These are phyloP conservation scores for Zapus hudsonius DNA, from an alignment of 2,113 vertebrate species.

Conservation along the genomic window DNA sequence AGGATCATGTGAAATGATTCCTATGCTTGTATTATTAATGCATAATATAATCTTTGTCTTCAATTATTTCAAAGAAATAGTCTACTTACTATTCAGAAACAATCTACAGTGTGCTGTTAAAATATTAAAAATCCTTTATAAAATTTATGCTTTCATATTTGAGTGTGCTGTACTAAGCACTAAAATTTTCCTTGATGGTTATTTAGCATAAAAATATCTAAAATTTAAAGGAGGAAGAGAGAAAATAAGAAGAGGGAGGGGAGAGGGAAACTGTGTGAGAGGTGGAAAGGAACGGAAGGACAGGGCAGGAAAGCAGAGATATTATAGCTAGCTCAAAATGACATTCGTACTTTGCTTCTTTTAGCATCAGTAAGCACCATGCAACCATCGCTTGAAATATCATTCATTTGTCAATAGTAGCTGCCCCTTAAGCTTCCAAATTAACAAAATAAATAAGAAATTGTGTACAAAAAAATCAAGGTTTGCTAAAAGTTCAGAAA, in stretches of 20 bases:
- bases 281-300: too few relatives aligned
- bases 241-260: not conserved
- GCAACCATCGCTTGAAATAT: not conserved
- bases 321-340: not conserved
- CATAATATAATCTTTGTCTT: not conserved
- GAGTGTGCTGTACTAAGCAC: not conserved
- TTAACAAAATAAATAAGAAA: not conserved
- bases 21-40: not conserved
- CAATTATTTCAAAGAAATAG: not conserved
- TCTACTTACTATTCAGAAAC: slow-evolving; percentile 31
- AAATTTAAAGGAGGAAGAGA: not conserved
- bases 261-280: too few relatives aligned
- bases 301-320: not conserved
- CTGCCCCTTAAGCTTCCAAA: not conserved
- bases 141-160: not conserved
- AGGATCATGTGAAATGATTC: not conserved
- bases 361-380: not conserved
- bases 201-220: not conserved
- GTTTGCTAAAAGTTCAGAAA: not conserved
- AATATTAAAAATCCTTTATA: not conserved
- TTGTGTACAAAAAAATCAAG: not conserved
- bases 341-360: slow-evolving; percentile 9
- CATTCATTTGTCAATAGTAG: slow-evolving; percentile 24
- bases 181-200: not conserved
- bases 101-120: not conserved